Evolutionary conservation across 2,113 vertebrate genomes (phyloP).

Genomic region (Cololabis saira): DNA sequence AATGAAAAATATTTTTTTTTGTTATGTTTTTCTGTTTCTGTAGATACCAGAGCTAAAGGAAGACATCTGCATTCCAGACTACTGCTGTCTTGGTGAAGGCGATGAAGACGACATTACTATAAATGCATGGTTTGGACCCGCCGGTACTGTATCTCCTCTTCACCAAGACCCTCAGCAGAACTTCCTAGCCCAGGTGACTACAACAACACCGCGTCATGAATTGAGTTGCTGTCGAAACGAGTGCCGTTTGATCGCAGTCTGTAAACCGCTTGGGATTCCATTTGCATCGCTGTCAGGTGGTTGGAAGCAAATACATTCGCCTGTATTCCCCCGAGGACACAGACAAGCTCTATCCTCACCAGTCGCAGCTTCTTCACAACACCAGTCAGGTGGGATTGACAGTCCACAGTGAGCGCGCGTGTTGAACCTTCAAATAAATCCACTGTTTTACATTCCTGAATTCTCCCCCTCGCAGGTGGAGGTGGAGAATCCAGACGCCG

Average conservation of each 20-base stretch:
- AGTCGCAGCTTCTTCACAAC: slow-evolving; percentile 91
- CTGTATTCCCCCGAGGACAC: slow-evolving; percentile 88
- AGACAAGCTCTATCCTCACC: slow-evolving; percentile 89
- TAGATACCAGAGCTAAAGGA: slow-evolving; percentile 93
- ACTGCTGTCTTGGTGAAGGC: slow-evolving; percentile 91
- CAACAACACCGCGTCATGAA: neutral
- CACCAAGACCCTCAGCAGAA: slow-evolving; percentile 98
- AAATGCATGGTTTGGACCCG: slow-evolving; percentile 96
- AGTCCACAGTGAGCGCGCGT: slow-evolving; percentile 28
- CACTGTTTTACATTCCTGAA: slow-evolving; percentile 30
- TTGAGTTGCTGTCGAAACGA: slow-evolving; percentile 21
- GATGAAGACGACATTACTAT: slow-evolving; percentile 94
- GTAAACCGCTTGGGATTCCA: slow-evolving; percentile 22
- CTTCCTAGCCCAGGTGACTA: slow-evolving; percentile 89
- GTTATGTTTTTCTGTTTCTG: slow-evolving; percentile 11
- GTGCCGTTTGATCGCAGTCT: slow-evolving; percentile 7
- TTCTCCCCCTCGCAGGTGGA: slow-evolving; percentile 85
- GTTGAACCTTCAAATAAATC: slow-evolving; percentile 30
- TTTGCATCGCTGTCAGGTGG: slow-evolving; percentile 79
- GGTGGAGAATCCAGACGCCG: slow-evolving; percentile 87
- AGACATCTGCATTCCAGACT: slow-evolving; percentile 94
- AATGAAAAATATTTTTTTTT: neutral
- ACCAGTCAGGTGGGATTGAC: slow-evolving; percentile 91
- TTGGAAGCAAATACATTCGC: slow-evolving; percentile 93
- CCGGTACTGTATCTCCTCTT: slow-evolving; percentile 91